A percentile compares a stretch with the other conserved stretches of the same genome.
These are phyloP conservation scores for Tursiops truncatus DNA, from an alignment of 2,113 vertebrate species.

Conservation along the genomic window DNA sequence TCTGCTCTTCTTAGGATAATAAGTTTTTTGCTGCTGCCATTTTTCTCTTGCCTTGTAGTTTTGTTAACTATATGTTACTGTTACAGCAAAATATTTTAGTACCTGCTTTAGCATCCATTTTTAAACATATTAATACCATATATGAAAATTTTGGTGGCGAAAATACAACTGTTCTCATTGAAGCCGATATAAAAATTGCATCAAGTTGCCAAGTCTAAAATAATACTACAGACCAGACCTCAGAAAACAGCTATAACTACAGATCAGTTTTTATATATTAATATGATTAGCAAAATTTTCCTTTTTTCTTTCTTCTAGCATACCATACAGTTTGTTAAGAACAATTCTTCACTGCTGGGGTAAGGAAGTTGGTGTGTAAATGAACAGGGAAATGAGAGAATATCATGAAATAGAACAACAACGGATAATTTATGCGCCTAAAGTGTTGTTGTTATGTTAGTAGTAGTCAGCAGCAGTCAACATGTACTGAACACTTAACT, in stretches of 20 bases:
- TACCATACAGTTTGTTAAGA: slow-evolving; percentile 10
- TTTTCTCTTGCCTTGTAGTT: slow-evolving; percentile 36
- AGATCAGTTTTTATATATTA: slow-evolving; percentile 20
- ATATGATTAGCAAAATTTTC: not conserved
- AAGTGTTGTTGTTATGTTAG: not conserved
- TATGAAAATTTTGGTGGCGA: not conserved
- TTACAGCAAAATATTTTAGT: slow-evolving; percentile 41
- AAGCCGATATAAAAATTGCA: slow-evolving; percentile 8
- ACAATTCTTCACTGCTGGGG: not conserved
- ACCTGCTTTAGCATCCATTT: not conserved
- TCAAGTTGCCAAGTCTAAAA: slow-evolving; percentile 5
- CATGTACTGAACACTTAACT: not conserved
- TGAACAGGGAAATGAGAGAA: slow-evolving; percentile 16
- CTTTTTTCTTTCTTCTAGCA: not conserved
- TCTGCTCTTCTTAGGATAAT: slow-evolving; percentile 3
- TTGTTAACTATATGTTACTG: slow-evolving; percentile 28
- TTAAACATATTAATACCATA: not conserved
- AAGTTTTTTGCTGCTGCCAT: not conserved
- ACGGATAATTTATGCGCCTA: not conserved
- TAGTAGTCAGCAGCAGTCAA: not conserved
- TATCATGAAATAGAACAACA: not conserved
- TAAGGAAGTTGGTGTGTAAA: slow-evolving; percentile 14
- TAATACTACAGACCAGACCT: not conserved
- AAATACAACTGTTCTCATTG: slow-evolving; percentile 1
- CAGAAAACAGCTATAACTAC: not conserved